Evolutionary conservation across 2,888 invertebrate genomes (phyloP).

Genomic region (Pseudococcus viburni): DNA sequence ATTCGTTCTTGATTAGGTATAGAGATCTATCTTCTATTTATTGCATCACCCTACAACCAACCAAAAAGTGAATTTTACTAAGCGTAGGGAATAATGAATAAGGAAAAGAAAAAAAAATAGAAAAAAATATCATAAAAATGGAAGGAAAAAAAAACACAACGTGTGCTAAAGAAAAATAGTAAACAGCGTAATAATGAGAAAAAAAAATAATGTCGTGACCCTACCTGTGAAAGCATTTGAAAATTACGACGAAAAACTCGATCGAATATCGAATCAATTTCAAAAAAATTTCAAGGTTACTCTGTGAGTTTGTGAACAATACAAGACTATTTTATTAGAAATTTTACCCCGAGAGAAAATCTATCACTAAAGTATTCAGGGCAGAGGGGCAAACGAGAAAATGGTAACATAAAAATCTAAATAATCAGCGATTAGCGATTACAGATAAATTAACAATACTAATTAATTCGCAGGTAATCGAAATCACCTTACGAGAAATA

Average conservation of each 20-base stretch:
- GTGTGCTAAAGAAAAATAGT: conserved; percentile 29
- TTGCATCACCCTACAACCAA: conserved; percentile 67
- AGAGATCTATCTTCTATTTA: conserved; percentile 64
- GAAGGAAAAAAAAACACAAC: conserved; percentile 49
- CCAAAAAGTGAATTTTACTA: conserved; percentile 63
- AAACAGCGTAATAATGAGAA: conserved; percentile 26
- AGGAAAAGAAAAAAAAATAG: background rate
- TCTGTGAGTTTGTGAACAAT: conserved; percentile 64
- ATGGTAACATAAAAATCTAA: background rate
- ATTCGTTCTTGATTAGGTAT: conserved; percentile 60
- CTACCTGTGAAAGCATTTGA: conserved; percentile 66
- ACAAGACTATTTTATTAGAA: background rate
- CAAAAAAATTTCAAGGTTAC: conserved; percentile 37
- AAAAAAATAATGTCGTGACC: conserved; percentile 27
- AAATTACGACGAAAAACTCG: background rate
- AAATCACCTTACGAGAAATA: background rate
- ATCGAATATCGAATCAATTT: background rate
- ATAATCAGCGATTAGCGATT: conserved; percentile 25
- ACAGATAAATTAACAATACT: background rate
- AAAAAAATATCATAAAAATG: conserved; percentile 53
- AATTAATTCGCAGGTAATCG: background rate
- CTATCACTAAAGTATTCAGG: background rate
- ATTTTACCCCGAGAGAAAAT: background rate
- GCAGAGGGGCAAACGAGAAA: background rate
- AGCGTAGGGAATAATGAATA: conserved; percentile 39